These are phyloP conservation scores for Calameuta idolon DNA, from an alignment of 2,888 invertebrate genomes.

Conservation along the genomic window DNA sequence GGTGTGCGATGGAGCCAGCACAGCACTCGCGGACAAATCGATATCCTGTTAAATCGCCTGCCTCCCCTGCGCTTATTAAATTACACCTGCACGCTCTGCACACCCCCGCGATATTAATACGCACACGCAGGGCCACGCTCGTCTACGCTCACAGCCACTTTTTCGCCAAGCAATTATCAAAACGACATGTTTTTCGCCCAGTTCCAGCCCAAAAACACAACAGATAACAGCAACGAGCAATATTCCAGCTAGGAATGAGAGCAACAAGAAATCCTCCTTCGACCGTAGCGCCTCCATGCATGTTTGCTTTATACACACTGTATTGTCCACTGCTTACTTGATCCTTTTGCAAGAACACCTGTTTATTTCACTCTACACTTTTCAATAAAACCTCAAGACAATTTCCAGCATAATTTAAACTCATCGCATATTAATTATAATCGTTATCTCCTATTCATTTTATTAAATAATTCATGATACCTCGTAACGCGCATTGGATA, in stretches of 20 bases:
- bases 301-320: neutral
- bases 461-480: neutral
- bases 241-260: constrained; percentile 58
- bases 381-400: neutral
- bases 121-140: constrained; percentile 21
- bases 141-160: constrained; percentile 24
- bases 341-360: neutral
- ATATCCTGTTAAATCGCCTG: constrained; percentile 61
- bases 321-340: neutral
- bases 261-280: constrained; percentile 43
- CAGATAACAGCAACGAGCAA: constrained; percentile 57
- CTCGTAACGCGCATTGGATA: neutral
- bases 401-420: neutral
- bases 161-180: constrained; percentile 35
- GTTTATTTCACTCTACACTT: neutral
- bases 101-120: constrained; percentile 22
- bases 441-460: neutral
- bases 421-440: neutral
- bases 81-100: constrained; percentile 43
- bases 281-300: constrained; percentile 7
- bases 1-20: constrained; percentile 32
- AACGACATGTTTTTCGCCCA: constrained; percentile 50
- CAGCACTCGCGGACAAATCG: constrained; percentile 55
- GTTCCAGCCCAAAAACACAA: constrained; percentile 58
- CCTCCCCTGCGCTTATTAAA: constrained; percentile 55